These are phyloP conservation scores for Lerista edwardsae DNA, from an alignment of 2,797 vertebrate genomes.

Conservation along the genomic window DNA sequence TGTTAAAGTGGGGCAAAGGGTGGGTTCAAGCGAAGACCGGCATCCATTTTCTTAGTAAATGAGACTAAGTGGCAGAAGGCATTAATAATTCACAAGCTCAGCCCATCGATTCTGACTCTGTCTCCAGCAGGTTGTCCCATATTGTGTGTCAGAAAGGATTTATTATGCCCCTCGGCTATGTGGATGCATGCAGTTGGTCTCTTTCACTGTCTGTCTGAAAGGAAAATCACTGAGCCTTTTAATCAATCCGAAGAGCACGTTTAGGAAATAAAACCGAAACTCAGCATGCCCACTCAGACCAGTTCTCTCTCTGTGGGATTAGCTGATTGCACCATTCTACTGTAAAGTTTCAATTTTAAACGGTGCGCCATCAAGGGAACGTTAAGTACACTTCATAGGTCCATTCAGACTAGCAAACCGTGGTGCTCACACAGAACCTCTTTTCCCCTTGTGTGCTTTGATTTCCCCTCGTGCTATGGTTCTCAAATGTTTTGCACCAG, in stretches of 20 bases:
- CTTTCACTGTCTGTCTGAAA: not conserved
- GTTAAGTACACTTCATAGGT: not conserved
- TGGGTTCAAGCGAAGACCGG: not conserved
- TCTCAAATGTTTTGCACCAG: too few relatives aligned
- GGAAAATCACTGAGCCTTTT: not conserved
- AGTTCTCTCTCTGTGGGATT: not conserved
- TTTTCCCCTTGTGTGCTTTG: too few relatives aligned
- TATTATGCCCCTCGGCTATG: not conserved
- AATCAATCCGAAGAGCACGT: not conserved
- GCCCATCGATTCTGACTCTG: slow-evolving; percentile 28
- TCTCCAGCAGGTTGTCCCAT: slow-evolving; percentile 9
- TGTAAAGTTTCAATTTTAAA: not conserved
- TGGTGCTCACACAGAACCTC: too few relatives aligned
- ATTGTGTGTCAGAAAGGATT: slow-evolving; percentile 7
- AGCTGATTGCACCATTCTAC: not conserved
- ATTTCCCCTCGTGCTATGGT: too few relatives aligned
- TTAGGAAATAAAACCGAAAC: not conserved
- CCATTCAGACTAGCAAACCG: too few relatives aligned
- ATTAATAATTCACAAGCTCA: slow-evolving; percentile 34
- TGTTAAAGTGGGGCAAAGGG: slow-evolving; percentile 1
- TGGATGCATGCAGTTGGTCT: not conserved
- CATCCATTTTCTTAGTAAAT: slow-evolving; percentile 36
- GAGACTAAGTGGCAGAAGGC: slow-evolving; percentile 14
- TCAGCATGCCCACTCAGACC: not conserved
- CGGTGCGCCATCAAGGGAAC: not conserved